Percentiles rank a stretch among this genome's conserved stretches.
Conservation (phyloP, 2,113 vertebrate species). For the Siniperca knerii region DNA sequence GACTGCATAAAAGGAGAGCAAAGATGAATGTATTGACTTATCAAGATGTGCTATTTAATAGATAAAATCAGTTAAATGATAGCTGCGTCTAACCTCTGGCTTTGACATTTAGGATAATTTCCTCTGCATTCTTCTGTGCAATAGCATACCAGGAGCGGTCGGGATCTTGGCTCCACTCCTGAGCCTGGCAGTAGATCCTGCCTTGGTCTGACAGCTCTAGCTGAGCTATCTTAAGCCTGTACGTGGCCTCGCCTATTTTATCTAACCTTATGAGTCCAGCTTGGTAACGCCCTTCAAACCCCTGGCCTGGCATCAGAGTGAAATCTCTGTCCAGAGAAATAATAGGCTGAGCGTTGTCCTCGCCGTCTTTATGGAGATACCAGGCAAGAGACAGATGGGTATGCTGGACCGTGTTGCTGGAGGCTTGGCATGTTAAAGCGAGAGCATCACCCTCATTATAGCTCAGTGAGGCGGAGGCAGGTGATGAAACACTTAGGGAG, state of each 20-base stretch:
- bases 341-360: conserved; percentile 55
- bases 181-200: conserved; percentile 86
- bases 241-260: conserved; percentile 84
- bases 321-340: conserved; percentile 90
- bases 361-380: conserved; percentile 76
- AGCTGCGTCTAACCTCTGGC: conserved; percentile 66
- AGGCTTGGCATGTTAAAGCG: conserved; percentile 87
- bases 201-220: conserved; percentile 86
- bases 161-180: conserved; percentile 93
- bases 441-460: conserved; percentile 82
- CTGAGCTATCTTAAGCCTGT: conserved; percentile 82
- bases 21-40: background rate
- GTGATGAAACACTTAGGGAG: conserved; percentile 84
- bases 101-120: conserved; percentile 65
- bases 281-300: conserved; percentile 82
- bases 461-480: conserved; percentile 54
- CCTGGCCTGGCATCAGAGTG: conserved; percentile 83
- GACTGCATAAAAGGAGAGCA: background rate
- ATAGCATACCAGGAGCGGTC: conserved; percentile 89
- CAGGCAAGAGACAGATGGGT: conserved; percentile 92
- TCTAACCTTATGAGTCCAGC: conserved; percentile 80
- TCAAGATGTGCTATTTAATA: background rate
- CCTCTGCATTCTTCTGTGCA: conserved; percentile 74
- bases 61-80: background rate
- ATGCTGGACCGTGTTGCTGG: conserved; percentile 89